Evolutionary conservation across 1,140 invertebrate genomes (phyloP).

Genomic region (Linepithema humile): DNA sequence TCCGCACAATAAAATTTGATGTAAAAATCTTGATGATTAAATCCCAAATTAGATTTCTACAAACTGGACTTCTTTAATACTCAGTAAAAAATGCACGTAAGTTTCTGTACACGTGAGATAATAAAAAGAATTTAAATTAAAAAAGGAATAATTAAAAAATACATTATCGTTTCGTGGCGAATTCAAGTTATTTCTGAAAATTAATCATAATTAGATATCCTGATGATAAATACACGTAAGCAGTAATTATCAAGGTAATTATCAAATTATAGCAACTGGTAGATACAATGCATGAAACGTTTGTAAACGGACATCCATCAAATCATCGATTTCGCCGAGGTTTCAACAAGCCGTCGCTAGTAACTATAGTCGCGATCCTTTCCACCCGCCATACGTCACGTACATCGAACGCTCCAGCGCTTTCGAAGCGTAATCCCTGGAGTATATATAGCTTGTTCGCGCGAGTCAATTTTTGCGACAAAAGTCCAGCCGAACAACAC

Average conservation of each 20-base stretch:
- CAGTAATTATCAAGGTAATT: background rate
- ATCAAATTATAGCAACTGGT: background rate
- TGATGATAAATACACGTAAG: background rate
- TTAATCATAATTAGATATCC: background rate
- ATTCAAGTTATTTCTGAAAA: too few species aligned
- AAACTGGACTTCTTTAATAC: background rate
- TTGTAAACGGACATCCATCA: conserved; percentile 21
- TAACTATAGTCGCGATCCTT: conserved; percentile 41
- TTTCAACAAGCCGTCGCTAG: conserved; percentile 32
- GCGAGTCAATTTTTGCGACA: conserved; percentile 54
- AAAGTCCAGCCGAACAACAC: conserved; percentile 44
- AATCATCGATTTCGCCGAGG: conserved; percentile 41
- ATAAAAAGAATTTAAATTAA: background rate
- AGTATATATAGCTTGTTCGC: conserved; percentile 27
- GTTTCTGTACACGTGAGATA: background rate
- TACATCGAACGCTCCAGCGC: conserved; percentile 35
- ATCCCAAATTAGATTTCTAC: background rate
- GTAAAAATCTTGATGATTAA: background rate
- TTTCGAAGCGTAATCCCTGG: conserved; percentile 49
- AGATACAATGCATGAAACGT: conserved; percentile 4
- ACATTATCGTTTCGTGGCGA: too few species aligned
- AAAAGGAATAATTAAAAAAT: background rate
- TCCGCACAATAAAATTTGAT: background rate
- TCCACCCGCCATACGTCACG: conserved; percentile 46
- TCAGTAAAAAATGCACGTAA: background rate